Conservation (phyloP, 1,140 invertebrate species). For the Amyelois transitella region DNA sequence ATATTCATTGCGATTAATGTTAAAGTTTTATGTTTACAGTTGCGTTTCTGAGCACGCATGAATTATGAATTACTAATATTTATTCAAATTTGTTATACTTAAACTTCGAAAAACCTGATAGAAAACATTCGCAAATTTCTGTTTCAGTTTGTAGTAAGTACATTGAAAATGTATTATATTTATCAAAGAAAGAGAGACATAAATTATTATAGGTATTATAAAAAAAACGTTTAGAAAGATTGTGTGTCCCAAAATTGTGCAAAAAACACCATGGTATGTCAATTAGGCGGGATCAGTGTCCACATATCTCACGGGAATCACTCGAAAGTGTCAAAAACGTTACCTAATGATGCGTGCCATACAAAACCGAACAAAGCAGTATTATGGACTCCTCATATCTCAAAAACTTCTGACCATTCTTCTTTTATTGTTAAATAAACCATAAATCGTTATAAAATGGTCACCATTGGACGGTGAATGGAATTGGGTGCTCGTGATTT, state of each 20-base stretch:
- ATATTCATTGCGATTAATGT: constrained; percentile 22
- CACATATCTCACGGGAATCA: constrained; percentile 38
- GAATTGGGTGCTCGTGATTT: constrained; percentile 45
- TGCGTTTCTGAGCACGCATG: neutral
- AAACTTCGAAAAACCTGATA: no score
- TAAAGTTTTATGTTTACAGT: constrained; percentile 2
- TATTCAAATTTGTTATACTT: constrained; percentile 2
- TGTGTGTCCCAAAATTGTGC: neutral
- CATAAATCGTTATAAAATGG: constrained; percentile 71
- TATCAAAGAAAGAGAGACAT: no score
- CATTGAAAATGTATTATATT: no score
- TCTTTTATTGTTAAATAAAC: constrained; percentile 71
- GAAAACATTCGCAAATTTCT: no score
- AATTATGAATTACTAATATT: neutral
- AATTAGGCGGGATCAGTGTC: constrained; percentile 17
- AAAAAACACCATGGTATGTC: constrained; percentile 4
- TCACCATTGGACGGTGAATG: constrained; percentile 52
- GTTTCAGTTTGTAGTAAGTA: no score
- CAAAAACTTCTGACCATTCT: constrained; percentile 41
- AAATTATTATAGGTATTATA: no score
- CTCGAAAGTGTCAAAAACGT: constrained; percentile 43
- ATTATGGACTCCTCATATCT: constrained; percentile 25
- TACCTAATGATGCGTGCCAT: constrained; percentile 55
- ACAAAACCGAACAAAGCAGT: constrained; percentile 39
- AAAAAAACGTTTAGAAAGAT: neutral